Evolutionary conservation across 2,113 vertebrate genomes (phyloP), one percentile per base, ranked within the genome.

Genomic region (Balaenoptera acutorostrata): DNA sequence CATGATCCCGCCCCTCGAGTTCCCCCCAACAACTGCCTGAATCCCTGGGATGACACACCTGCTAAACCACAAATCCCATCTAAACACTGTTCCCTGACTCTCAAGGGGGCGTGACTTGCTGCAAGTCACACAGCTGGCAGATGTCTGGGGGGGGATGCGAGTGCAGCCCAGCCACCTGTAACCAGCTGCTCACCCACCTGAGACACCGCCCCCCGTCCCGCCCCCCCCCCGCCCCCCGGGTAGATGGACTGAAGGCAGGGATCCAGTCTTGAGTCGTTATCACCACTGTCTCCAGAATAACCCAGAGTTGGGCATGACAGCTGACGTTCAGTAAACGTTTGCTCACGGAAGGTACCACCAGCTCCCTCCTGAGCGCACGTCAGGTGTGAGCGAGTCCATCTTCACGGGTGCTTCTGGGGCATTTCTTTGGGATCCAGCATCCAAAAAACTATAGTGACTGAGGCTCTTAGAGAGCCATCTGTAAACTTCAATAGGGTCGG

Each of bases 401-500:
- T 90, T 95, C 66, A 81, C 21, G 71, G 23, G 46, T 12, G 61
- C 20, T 61, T 41, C 39, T 2, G 2, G 78, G 14, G 46, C 31
- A n/a, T 95, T 87, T 92, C 55, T 92, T 68, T 52, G 25, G 44
- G 36, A 90, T 20, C 25, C 41, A 90, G 36, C 33, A 59, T 36
- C 20, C 64, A 75, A 75, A 52, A 84, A 74, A 93, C 11, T 55
- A 46, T 3, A 85, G 15, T 17, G 21, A 80, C 7, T 44, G 69
- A 55, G 18, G 41, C 69, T 84, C 75, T 88, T 71, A 59, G 46
- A 82, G 92, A 49, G 52, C 55, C 46, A 83, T 44, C 44, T 52
- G 31, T 82, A 69, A 64, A 81, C 44, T 41, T 75, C 25, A 44
- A 61, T 6, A 84, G 36, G 66, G n/a, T 84, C 2, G 0, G 44